Evolutionary conservation across 64 coral and sea anemone genomes (phyloP).

Genomic region (Montipora cactus): DNA sequence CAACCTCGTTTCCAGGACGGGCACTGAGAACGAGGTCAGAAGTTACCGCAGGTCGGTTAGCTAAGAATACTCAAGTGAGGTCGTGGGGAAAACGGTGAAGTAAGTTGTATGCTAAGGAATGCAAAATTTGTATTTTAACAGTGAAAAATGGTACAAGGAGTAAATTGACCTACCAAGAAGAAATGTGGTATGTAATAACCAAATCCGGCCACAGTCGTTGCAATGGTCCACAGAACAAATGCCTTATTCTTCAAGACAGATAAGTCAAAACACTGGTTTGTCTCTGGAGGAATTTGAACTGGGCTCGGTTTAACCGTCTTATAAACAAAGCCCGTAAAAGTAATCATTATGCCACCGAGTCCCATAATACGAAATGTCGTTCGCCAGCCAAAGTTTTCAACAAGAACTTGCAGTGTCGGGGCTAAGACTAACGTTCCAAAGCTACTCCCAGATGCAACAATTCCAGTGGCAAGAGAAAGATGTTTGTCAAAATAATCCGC

Average conservation of each 20-base stretch:
- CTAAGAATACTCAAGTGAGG: too few species aligned
- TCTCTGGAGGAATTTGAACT: slow-evolving; percentile 1
- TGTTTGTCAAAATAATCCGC: slow-evolving; percentile 93
- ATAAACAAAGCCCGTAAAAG: slow-evolving; percentile 73
- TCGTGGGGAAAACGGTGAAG: too few species aligned
- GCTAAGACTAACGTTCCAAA: slow-evolving; percentile 81
- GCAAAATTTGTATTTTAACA: too few species aligned
- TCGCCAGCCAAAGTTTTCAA: slow-evolving; percentile 71
- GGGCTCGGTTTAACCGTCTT: slow-evolving; percentile 38
- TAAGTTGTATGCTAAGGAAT: too few species aligned
- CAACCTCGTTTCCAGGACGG: too few species aligned
- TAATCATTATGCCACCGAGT: slow-evolving; percentile 52
- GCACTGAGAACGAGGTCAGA: too few species aligned
- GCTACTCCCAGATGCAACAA: slow-evolving; percentile 83
- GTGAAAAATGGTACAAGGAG: too few species aligned
- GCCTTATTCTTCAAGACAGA: slow-evolving; percentile 79
- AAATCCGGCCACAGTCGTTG: slow-evolving; percentile 73
- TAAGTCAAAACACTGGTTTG: slow-evolving; percentile 59
- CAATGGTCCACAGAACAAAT: slow-evolving; percentile 84
- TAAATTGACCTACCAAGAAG: slow-evolving; percentile 63
- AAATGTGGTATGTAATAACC: slow-evolving; percentile 92
- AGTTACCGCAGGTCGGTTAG: too few species aligned
- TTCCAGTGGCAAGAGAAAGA: slow-evolving; percentile 86
- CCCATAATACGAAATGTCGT: slow-evolving; percentile 65
- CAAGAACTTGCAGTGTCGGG: slow-evolving; percentile 70